Base-by-base conservation (phyloP, 2,113 vertebrate species). In the Acrocephalus arundinaceus region DNA sequence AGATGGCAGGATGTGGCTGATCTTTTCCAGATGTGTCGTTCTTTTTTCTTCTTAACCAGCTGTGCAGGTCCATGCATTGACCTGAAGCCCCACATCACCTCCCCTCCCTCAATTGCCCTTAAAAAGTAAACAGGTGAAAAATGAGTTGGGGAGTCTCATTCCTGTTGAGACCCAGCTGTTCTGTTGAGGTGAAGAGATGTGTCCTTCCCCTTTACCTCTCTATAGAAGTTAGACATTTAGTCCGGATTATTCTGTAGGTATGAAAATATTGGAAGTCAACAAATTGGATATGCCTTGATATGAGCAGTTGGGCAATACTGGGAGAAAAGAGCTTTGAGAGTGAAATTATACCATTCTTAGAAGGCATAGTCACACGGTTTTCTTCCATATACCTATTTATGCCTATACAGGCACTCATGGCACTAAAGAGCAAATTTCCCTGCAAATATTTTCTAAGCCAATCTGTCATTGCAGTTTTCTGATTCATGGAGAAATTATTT, bases 141-240 rank as follows among this genome's bases (percentile, higher is more conserved):
- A 61, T n/a, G 6, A 11, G 10, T 21, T 45, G 33, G 1, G 25
- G 11, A 46, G 8, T 80, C 43, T 57, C 30, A 66, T 68, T 73
- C 21, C 24, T 70, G 11, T 59, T 63, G 59, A 41, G 48, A 59
- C 8, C 8, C 13, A 9, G 7, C 15, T 85, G 13, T 61, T 89
- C 57, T 68, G 4, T 23, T 85, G 39, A 68, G 45, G 21, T 71
- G 30, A 55, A 74, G 55, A 66, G 21, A 9, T 20, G 6, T n/a
- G 15, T 52, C 16, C 21, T 91, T 77, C 25, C 19, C 9, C 18
- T 67, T 89, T 68, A 22, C 16, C 7, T 81, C 23, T 17, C 33
- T 43, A 15, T 0, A 31, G 27, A 78, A 78, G 19, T 71, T 33
- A 45, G 31, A 28, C 0, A 0, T 45, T 82, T 55, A 57, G 27